Conservation (phyloP, 1,140 invertebrate genomes). For the Drosophila suzukii region DNA sequence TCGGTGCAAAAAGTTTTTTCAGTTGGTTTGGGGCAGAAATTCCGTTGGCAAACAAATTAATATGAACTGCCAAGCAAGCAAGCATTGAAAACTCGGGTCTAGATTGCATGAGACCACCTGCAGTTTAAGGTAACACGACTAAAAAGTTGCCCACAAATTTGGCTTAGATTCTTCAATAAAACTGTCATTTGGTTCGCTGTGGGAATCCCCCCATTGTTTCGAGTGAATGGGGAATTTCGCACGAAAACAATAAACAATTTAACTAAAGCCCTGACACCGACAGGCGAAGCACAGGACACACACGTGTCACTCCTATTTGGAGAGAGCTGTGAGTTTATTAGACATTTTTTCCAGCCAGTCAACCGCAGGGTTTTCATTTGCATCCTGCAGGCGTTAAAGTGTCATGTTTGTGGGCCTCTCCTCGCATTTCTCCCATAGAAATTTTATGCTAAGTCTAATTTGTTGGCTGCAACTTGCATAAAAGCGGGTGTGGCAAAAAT, state of each 20-base stretch:
- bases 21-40: neutral
- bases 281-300: slow-evolving; percentile 11
- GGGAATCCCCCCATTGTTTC: neutral
- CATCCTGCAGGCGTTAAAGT: slow-evolving; percentile 27
- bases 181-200: slow-evolving; percentile 3
- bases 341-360: slow-evolving; percentile 33
- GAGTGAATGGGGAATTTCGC: slow-evolving; percentile 7
- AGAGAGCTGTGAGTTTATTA: slow-evolving; percentile 31
- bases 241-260: slow-evolving; percentile 42
- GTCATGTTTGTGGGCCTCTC: slow-evolving; percentile 14
- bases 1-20: slow-evolving; percentile 8
- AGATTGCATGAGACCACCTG: neutral
- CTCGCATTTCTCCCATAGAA: slow-evolving; percentile 6
- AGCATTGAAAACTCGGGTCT: slow-evolving; percentile 5
- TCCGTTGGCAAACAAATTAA: slow-evolving; percentile 7
- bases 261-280: slow-evolving; percentile 27
- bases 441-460: slow-evolving; percentile 55
- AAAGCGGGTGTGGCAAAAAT: neutral
- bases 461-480: slow-evolving; percentile 30
- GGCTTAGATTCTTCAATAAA: slow-evolving; percentile 39
- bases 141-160: slow-evolving; percentile 23
- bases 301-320: slow-evolving; percentile 14
- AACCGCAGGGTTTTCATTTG: slow-evolving; percentile 13
- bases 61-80: neutral
- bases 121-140: neutral